These are phyloP conservation scores for Drosophila acutilabella DNA, from an alignment of 2,888 invertebrate species.

Conservation along the genomic window DNA sequence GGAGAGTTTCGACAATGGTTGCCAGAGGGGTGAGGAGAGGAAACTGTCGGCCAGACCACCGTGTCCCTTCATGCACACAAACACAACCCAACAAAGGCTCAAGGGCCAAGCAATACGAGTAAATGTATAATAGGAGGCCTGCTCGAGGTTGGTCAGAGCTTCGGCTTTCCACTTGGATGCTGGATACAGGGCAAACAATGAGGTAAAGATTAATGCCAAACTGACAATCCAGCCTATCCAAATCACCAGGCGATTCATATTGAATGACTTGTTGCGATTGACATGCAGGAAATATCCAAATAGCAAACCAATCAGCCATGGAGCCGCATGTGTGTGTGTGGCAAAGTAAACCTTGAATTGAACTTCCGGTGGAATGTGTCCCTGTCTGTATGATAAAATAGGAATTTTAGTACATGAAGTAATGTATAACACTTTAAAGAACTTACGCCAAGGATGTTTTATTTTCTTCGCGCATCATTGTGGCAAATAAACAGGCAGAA, in stretches of 20 bases:
- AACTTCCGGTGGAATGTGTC: neutral
- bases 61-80: slow-evolving; percentile 76
- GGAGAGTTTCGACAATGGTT: slow-evolving; percentile 75
- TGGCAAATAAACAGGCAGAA: slow-evolving; percentile 71
- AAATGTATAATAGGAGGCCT: slow-evolving; percentile 74
- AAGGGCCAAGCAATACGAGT: slow-evolving; percentile 80
- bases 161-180: slow-evolving; percentile 40
- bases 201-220: slow-evolving; percentile 56
- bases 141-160: slow-evolving; percentile 49
- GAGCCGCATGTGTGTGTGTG: slow-evolving; percentile 73
- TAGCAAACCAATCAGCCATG: slow-evolving; percentile 77
- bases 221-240: slow-evolving; percentile 69
- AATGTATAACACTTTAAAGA: neutral
- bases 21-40: slow-evolving; percentile 77
- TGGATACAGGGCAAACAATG: slow-evolving; percentile 67
- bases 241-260: slow-evolving; percentile 37
- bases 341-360: slow-evolving; percentile 65
- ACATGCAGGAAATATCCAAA: slow-evolving; percentile 76
- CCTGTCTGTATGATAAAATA: slow-evolving; percentile 13
- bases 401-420: too few relatives aligned
- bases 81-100: slow-evolving; percentile 73
- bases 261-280: slow-evolving; percentile 49
- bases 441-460: slow-evolving; percentile 47
- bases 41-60: slow-evolving; percentile 77
- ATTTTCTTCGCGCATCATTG: slow-evolving; percentile 68